Conservation (phyloP, 2,797 vertebrate species). For the Selene dorsalis region DNA sequence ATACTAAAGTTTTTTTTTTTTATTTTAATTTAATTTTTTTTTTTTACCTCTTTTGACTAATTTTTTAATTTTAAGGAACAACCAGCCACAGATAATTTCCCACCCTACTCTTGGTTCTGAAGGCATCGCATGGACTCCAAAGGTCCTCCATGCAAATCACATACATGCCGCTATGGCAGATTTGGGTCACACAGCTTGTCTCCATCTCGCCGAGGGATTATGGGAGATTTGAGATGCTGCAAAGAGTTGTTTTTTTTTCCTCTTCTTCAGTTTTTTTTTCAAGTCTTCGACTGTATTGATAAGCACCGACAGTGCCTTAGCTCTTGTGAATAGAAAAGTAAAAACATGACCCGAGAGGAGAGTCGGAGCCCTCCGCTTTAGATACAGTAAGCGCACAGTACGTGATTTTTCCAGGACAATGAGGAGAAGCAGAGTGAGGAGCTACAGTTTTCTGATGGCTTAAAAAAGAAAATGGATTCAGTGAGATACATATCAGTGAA, state of each 20-base stretch:
- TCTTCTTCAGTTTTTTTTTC: constrained; percentile 21
- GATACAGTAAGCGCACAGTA: constrained; percentile 73
- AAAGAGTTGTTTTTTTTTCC: constrained; percentile 13
- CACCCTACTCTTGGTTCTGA: constrained; percentile 21
- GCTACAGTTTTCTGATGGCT: constrained; percentile 58
- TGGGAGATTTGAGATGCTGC: constrained; percentile 46
- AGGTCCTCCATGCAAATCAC: constrained; percentile 37
- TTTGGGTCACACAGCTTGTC: constrained; percentile 50
- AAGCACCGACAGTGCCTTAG: constrained; percentile 66
- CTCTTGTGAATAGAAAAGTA: constrained; percentile 74
- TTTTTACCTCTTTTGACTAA: constrained; percentile 2
- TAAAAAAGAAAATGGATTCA: constrained; percentile 44
- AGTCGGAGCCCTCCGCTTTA: constrained; percentile 64
- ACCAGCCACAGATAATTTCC: constrained; percentile 12
- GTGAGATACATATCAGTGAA: constrained; percentile 31
- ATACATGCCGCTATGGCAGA: constrained; percentile 22
- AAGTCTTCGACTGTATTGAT: constrained; percentile 60
- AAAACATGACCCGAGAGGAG: constrained; percentile 72
- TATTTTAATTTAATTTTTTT: neutral
- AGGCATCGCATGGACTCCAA: constrained; percentile 32
- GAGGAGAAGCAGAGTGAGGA: constrained; percentile 48
- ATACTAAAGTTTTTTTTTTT: constrained; percentile 1
- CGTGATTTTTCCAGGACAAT: constrained; percentile 59
- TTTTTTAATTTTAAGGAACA: constrained; percentile 25
- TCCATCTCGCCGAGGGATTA: constrained; percentile 39